Percentiles rank a stretch among this genome's conserved stretches.
Conservation (phyloP, 2,797 vertebrate species). For the Morus bassanus region DNA sequence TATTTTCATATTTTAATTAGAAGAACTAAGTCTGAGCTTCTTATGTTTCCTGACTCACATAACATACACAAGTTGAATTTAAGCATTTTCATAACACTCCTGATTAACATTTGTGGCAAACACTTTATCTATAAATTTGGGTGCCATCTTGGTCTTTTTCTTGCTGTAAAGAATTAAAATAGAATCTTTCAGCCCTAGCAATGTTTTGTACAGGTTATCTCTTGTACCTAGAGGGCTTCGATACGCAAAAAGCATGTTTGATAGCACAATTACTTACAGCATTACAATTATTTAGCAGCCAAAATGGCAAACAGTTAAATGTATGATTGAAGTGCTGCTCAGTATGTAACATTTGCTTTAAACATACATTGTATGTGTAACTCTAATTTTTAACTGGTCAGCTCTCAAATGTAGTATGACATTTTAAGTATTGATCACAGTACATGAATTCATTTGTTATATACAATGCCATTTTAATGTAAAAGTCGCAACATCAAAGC, state of each 20-base stretch:
- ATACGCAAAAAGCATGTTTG: constrained; percentile 53
- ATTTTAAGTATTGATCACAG: constrained; percentile 52
- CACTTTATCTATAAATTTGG: constrained; percentile 39
- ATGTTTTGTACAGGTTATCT: constrained; percentile 27
- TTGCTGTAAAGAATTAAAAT: constrained; percentile 54
- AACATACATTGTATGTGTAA: constrained; percentile 57
- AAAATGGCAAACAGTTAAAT: constrained; percentile 42
- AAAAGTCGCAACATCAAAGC: constrained; percentile 73
- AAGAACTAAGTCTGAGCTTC: constrained; percentile 27
- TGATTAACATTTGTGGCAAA: constrained; percentile 47
- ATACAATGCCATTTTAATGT: constrained; percentile 71
- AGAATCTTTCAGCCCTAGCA: constrained; percentile 41
- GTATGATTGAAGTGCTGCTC: constrained; percentile 58
- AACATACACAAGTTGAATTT: background rate
- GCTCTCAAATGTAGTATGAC: constrained; percentile 42
- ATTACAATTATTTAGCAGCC: constrained; percentile 53
- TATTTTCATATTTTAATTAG: constrained; percentile 20
- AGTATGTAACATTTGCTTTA: constrained; percentile 60
- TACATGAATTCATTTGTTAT: constrained; percentile 60
- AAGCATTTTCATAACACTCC: background rate
- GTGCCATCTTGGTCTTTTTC: constrained; percentile 52
- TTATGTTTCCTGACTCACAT: background rate
- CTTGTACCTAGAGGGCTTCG: constrained; percentile 37
- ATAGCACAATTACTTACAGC: constrained; percentile 62
- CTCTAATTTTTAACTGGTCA: constrained; percentile 49